phyloP scores from a whole-genome alignment of 2,797 vertebrate species.

The Sorex maritimensis region DNA sequence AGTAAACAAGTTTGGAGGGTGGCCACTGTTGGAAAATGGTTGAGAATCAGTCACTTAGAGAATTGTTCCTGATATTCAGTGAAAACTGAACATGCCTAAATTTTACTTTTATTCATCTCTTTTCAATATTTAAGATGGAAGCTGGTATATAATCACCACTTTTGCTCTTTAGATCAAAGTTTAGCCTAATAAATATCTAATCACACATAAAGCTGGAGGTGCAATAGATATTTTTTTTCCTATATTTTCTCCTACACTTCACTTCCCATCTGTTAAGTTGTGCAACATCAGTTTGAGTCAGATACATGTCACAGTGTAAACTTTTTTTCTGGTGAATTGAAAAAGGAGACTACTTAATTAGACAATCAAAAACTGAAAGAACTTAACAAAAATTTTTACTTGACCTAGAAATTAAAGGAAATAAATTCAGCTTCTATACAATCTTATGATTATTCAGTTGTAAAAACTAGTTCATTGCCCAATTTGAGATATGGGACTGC shows the following conservation, averaged over 20 bases:
- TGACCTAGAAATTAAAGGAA: slow-evolving; percentile 48
- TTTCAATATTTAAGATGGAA: slow-evolving; percentile 63
- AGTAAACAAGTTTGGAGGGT: too few relatives aligned
- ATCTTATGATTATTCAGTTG: slow-evolving; percentile 8
- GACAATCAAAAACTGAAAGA: slow-evolving; percentile 47
- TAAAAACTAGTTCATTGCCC: slow-evolving; percentile 52
- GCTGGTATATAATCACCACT: slow-evolving; percentile 4
- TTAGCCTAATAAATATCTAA: slow-evolving; percentile 74
- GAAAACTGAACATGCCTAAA: not conserved
- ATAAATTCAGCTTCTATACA: slow-evolving; percentile 60
- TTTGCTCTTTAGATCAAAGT: slow-evolving; percentile 33
- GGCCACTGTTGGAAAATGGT: too few relatives aligned
- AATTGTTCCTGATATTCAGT: not conserved
- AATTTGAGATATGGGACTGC: slow-evolving; percentile 21
- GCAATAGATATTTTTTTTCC: slow-evolving; percentile 61
- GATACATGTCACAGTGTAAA: slow-evolving; percentile 70
- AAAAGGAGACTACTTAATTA: slow-evolving; percentile 80
- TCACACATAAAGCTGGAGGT: not conserved
- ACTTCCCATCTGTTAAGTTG: slow-evolving; percentile 50
- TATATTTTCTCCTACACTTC: slow-evolving; percentile 42
- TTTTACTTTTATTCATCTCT: not conserved
- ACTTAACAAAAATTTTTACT: not conserved
- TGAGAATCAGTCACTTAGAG: not conserved
- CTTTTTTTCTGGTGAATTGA: slow-evolving; percentile 74
- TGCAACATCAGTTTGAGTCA: slow-evolving; percentile 60